These are phyloP conservation scores for Aix galericulata DNA, from an alignment of 2,113 vertebrate species.

Conservation along the genomic window DNA sequence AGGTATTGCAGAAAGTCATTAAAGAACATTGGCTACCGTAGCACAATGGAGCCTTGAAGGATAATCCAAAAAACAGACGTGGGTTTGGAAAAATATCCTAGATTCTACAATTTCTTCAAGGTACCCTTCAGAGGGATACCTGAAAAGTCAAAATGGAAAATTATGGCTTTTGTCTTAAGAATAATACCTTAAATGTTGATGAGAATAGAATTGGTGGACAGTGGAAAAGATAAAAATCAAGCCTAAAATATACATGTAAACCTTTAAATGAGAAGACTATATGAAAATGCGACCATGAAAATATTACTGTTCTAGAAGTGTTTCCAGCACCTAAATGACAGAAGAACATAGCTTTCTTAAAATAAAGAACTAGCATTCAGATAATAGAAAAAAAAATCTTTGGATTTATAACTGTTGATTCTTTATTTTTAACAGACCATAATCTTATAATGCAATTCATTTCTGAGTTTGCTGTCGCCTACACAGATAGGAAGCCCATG, in stretches of 20 bases:
- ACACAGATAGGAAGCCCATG: not conserved
- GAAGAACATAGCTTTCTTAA: not conserved
- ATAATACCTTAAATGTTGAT: not conserved
- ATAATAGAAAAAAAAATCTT: not conserved
- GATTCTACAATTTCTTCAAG: not conserved
- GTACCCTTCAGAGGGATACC: not conserved
- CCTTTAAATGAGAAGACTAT: not conserved
- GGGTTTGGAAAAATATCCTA: not conserved
- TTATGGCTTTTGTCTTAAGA: not conserved
- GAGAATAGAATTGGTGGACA: not conserved
- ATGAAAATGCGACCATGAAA: not conserved
- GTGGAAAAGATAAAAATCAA: not conserved
- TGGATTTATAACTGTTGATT: not conserved
- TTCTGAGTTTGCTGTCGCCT: not conserved
- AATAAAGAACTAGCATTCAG: not conserved
- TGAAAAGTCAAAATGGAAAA: constrained; percentile 17
- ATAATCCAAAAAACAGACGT: constrained; percentile 31
- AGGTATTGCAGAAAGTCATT: constrained; percentile 17
- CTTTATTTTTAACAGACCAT: not conserved
- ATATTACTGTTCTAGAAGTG: not conserved
- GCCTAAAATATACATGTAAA: not conserved
- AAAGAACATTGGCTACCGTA: not conserved
- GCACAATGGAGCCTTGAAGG: not conserved
- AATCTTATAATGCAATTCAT: not conserved
- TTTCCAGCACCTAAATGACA: not conserved